These are phyloP conservation scores for Ellobius talpinus DNA, from an alignment of 2,113 vertebrate species.

Conservation along the genomic window DNA sequence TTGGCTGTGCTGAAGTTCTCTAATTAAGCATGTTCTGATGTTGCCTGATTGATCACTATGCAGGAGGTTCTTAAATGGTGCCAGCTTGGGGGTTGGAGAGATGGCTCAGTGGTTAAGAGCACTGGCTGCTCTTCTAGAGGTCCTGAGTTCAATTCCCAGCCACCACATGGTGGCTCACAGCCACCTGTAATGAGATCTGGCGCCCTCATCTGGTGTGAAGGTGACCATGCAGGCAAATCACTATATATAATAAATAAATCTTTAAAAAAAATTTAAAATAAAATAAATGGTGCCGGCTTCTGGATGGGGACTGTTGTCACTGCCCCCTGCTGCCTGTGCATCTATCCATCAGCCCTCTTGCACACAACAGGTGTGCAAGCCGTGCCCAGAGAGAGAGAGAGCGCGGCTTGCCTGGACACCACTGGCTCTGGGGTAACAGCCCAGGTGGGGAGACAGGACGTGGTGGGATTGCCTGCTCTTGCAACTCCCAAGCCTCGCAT, in stretches of 20 bases:
- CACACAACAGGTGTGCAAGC: neutral
- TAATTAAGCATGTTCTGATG: neutral
- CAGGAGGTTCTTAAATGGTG: fast-evolving
- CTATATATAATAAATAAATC: too few relatives aligned
- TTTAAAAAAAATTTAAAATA: too few relatives aligned
- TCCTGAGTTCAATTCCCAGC: too few relatives aligned
- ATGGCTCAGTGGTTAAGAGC: too few relatives aligned
- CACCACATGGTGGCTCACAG: too few relatives aligned
- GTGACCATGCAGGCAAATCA: too few relatives aligned
- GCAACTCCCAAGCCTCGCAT: neutral
- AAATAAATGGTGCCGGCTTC: neutral
- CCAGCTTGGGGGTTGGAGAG: too few relatives aligned
- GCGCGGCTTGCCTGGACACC: neutral
- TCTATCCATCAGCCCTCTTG: neutral
- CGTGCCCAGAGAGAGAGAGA: neutral
- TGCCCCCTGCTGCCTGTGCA: neutral
- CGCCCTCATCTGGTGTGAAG: too few relatives aligned
- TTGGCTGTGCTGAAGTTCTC: neutral
- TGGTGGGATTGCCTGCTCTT: neutral
- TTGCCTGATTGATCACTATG: neutral
- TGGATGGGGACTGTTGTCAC: neutral
- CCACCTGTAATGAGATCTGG: too few relatives aligned
- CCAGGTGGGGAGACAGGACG: neutral
- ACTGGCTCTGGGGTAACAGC: too few relatives aligned
- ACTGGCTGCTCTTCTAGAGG: too few relatives aligned